phyloP scores from a whole-genome alignment of 1,140 invertebrate species.

The Thrips palmi region DNA sequence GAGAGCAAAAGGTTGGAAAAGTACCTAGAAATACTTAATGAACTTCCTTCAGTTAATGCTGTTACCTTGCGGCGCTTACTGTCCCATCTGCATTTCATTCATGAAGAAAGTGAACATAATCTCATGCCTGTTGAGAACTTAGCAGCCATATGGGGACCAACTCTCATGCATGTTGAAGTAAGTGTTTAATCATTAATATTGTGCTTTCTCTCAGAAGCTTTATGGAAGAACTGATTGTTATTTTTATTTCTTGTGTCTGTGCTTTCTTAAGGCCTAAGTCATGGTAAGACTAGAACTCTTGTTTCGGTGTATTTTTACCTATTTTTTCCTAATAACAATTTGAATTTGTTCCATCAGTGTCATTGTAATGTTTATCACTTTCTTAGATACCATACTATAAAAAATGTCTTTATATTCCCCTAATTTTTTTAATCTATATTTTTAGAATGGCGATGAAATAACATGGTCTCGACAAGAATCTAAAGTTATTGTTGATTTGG shows the following conservation, averaged over 20 bases:
- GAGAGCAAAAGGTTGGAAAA: conserved; percentile 13
- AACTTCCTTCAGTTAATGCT: conserved; percentile 44
- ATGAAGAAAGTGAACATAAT: conserved; percentile 49
- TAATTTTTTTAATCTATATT: too few species aligned
- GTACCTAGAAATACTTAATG: conserved; percentile 28
- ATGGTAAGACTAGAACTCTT: too few species aligned
- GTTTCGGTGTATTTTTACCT: conserved; percentile 9
- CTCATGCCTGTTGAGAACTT: conserved; percentile 63
- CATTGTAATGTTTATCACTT: conserved; percentile 10
- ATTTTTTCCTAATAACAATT: conserved; percentile 7
- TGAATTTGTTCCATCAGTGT: conserved; percentile 2
- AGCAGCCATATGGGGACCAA: conserved; percentile 70
- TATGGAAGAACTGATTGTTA: too few species aligned
- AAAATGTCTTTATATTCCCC: too few species aligned
- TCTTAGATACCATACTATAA: background rate
- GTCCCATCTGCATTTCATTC: conserved; percentile 61
- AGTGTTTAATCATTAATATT: conserved; percentile 12
- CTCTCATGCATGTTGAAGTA: conserved; percentile 50
- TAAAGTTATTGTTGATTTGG: conserved; percentile 47
- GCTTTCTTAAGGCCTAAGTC: background rate
- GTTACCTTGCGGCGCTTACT: conserved; percentile 56
- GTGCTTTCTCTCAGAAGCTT: background rate
- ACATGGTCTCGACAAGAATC: conserved; percentile 43
- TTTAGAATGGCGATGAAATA: conserved; percentile 21
- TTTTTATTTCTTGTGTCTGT: background rate